Percentiles rank a stretch among this genome's conserved stretches.
These are phyloP conservation scores for Cherax destructor DNA, from an alignment of 1,140 invertebrate genomes.

Conservation along the genomic window DNA sequence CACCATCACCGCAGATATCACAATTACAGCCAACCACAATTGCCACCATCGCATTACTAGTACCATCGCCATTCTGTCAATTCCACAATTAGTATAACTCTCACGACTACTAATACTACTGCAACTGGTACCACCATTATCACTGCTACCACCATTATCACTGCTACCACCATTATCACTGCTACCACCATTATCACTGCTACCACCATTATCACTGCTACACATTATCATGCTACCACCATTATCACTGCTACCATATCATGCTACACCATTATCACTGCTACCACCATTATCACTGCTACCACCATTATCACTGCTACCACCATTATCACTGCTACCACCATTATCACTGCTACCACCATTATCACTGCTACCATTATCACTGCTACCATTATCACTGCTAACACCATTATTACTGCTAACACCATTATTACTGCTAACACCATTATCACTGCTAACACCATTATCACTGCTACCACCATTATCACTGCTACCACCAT, in stretches of 20 bases:
- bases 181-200: no score
- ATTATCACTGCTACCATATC: neutral
- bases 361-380: neutral
- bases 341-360: neutral
- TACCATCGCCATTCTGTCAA: neutral
- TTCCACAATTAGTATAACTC: neutral
- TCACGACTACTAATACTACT: neutral
- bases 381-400: no score
- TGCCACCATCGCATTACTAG: conserved; percentile 4
- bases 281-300: no score
- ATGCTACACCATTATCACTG: neutral
- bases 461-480: neutral
- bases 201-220: neutral
- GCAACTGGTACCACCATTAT: neutral
- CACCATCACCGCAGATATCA: no score
- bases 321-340: neutral
- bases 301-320: neutral
- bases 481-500: neutral
- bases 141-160: no score
- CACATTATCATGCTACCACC: no score
- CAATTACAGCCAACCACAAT: neutral
- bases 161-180: neutral
- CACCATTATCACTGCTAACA: no score
- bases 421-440: no score
- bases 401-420: no score